Evolutionary conservation across 2,888 invertebrate genomes (phyloP), one percentile per base, ranked within the genome.

Genomic region (Venusia cambrica): DNA sequence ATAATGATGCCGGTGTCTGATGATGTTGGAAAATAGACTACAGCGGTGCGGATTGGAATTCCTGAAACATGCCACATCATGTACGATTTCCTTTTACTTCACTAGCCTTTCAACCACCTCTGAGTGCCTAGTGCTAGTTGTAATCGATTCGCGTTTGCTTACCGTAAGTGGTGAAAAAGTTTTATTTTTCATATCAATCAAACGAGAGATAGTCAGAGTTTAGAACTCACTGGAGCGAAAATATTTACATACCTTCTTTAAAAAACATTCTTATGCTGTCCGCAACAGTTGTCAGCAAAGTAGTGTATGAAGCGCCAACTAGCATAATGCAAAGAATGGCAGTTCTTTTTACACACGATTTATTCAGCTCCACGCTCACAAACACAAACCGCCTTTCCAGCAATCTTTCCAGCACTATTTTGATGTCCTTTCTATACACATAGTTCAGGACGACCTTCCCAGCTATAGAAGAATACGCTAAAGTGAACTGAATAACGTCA

Each of bases 1-100:
- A 60, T 43, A 1, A 59, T 3, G 2, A 61, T 2, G 0, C 74
- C 74, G 1, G 51, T 41, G 1, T 57, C 32, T 1, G 48, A 30
- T n/a, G 54, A 20, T 1, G 33, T 36, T 0, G 79, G 79, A 28
- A 55, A 67, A 22, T 47, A 66, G 0, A 68, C 62, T 1, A 74
- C 69, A 54, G 69, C 71, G 1, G 62, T 69, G 1, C 64, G 54
- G 4, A 76, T 49, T 3, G 73, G 71, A 32, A 63, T 52, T 3
- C 60, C 79, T 79, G 51, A 8, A 47, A 39, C 12, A 10, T 10
- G 9, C 5, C 10, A 3, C 2, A 18, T 1, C 8, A 9, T n/a
- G n/a, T n/a, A n/a, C n/a, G n/a, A n/a, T n/a, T n/a, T n/a, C n/a
- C n/a, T n/a, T n/a, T n/a, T n/a, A n/a, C n/a, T n/a, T n/a, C n/a